Evolutionary conservation across 2,113 vertebrate species (phyloP).

Genomic region (Gobio gobio): DNA sequence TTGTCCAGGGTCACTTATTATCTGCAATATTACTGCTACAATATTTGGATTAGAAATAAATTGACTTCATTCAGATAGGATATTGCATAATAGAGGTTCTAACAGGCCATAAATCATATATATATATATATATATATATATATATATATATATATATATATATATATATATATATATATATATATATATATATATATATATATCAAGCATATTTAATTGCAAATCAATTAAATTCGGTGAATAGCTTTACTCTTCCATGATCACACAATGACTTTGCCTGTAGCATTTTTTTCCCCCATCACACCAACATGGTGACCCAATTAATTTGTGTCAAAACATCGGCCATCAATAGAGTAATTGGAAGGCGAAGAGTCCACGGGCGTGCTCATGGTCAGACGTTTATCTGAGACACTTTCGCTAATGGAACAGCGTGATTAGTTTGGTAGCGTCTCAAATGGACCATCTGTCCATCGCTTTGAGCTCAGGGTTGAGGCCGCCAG

Average conservation of each 20-base stretch:
- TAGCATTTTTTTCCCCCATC: not conserved
- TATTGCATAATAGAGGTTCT: not conserved
- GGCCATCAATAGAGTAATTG: constrained; percentile 43
- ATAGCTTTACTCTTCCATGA: not conserved
- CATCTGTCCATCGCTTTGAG: constrained; percentile 54
- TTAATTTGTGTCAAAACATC: constrained; percentile 42
- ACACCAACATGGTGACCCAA: constrained; percentile 28
- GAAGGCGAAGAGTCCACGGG: constrained; percentile 28
- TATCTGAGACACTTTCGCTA: constrained; percentile 46
- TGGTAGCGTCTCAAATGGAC: constrained; percentile 51
- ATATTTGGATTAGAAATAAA: not conserved
- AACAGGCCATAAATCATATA: not conserved
- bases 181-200: too few species aligned
- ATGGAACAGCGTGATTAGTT: constrained; percentile 52
- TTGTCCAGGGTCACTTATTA: too few species aligned
- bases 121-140: too few species aligned
- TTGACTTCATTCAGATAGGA: not conserved
- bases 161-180: too few species aligned
- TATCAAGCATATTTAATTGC: not conserved
- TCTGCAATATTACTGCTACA: not conserved
- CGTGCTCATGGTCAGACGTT: constrained; percentile 26
- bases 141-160: too few species aligned
- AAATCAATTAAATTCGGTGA: not conserved
- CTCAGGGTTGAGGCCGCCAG: constrained; percentile 22
- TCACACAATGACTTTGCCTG: constrained; percentile 24